Evolutionary conservation across 2,797 vertebrate species (phyloP), one percentile per base, ranked within the genome.

Genomic region (Artibeus lituratus): DNA sequence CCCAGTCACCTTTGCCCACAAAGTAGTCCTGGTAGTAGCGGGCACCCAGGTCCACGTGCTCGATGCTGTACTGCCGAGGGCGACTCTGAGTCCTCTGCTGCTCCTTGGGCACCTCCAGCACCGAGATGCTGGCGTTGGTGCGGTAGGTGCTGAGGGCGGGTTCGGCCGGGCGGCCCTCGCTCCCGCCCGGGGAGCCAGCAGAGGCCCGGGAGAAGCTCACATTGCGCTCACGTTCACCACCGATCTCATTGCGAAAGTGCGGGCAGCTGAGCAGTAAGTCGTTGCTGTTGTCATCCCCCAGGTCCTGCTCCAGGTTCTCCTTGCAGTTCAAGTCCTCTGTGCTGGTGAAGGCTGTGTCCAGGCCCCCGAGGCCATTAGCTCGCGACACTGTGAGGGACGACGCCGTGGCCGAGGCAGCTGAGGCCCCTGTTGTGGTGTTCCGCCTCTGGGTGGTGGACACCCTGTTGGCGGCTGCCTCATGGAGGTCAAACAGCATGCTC

Each of bases 231-330:
- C 97, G 97, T 8, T 98, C 97, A 19, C 99, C 99, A 0, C 99
- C 99, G 0, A 99, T 99, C 98, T 99, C 99, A 0, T 99, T 99
- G n/a, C 99, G 99, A 97, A 99, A 99, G 96, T 99, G 99, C 0
- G 99, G 99, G 96, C 99, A 99, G 98, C 99, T 99, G 57, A 99
- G 99, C 74, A 99, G 99, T 11, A 99, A 98, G 0, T 98, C 98
- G 0, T 98, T 98, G 97, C 99, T 98, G 78, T 97, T 98, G 97
- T 98, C 87, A 2, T 99, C 98, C 0, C 98, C 98, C 0, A 92
- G 65, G 42, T 99, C 99, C 4, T 97, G 98, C 35, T 98, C 99
- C 97, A 96, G 91, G 87, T 98, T 98, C 93, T 99, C 99, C 53
- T 98, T 98, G 69, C 93, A 98, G 80, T 98, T 99, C 51, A 99